phyloP scores from a whole-genome alignment of 35 echinoderm and acorn worm genomes.

The Ophioderma brevispina region DNA sequence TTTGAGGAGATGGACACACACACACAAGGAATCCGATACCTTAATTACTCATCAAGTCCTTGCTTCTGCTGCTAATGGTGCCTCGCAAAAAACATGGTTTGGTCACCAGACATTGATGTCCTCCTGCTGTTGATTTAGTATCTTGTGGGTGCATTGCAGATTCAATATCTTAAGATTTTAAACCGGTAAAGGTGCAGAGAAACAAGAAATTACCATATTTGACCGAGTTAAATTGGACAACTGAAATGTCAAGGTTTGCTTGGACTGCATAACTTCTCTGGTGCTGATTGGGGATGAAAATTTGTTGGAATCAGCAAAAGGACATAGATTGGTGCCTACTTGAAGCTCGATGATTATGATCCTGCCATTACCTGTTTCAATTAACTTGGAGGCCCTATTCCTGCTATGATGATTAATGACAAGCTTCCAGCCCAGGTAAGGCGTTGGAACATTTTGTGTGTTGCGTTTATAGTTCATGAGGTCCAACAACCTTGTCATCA shows the following conservation, averaged over 20 bases:
- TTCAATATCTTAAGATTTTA: slow-evolving; percentile 17
- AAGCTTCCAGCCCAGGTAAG: slow-evolving; percentile 39
- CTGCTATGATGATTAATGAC: slow-evolving; percentile 10
- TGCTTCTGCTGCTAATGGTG: slow-evolving; percentile 37
- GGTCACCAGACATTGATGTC: slow-evolving; percentile 43
- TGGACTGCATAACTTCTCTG: slow-evolving; percentile 52
- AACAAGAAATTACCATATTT: slow-evolving; percentile 24
- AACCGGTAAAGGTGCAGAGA: slow-evolving; percentile 15
- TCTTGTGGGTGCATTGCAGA: slow-evolving; percentile 5
- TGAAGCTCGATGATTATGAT: slow-evolving; percentile 37
- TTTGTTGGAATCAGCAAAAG: slow-evolving; percentile 45
- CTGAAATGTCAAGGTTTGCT: slow-evolving; percentile 16
- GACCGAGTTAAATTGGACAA: slow-evolving; percentile 34
- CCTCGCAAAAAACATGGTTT: slow-evolving; percentile 26
- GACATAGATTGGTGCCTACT: slow-evolving; percentile 33
- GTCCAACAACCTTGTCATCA: slow-evolving; percentile 5
- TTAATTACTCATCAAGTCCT: slow-evolving; percentile 41
- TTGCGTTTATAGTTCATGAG: slow-evolving; percentile 13
- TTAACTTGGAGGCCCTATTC: slow-evolving; percentile 10
- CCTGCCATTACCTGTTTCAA: slow-evolving; percentile 38
- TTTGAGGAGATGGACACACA: slow-evolving; percentile 1
- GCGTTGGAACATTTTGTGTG: slow-evolving; percentile 37
- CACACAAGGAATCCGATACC: slow-evolving; percentile 26
- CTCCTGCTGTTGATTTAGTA: slow-evolving; percentile 23
- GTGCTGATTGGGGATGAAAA: slow-evolving; percentile 43